Percentiles rank a stretch among this genome's conserved stretches.
Evolutionary conservation across 2,113 vertebrate genomes (phyloP).

Genomic region (Malaclemys terrapin): DNA sequence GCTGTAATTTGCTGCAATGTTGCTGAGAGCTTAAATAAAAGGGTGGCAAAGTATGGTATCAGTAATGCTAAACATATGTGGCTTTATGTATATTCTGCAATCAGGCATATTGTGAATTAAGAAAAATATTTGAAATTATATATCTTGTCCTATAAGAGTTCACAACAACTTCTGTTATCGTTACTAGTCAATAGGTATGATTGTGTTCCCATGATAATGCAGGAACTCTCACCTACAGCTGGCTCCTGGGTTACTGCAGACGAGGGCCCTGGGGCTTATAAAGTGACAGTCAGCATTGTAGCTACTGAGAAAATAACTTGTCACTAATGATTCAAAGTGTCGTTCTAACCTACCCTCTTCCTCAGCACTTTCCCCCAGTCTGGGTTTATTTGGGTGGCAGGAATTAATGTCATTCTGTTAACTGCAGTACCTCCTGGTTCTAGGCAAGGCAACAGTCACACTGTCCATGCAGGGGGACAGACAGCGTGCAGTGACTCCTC

Average conservation of each 20-base stretch:
- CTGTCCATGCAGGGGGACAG: neutral
- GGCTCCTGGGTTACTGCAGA: neutral
- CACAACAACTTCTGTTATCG: neutral
- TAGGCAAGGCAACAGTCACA: neutral
- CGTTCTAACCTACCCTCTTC: conserved; percentile 12
- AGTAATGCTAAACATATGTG: neutral
- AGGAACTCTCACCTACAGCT: neutral
- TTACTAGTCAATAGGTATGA: neutral
- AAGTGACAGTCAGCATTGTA: neutral
- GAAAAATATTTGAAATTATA: neutral
- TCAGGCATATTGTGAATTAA: neutral
- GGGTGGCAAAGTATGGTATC: neutral
- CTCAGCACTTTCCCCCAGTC: neutral
- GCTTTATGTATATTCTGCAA: neutral
- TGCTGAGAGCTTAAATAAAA: conserved; percentile 11
- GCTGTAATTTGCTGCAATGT: conserved; percentile 13
- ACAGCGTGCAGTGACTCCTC: neutral
- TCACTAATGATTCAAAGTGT: neutral
- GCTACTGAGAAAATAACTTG: conserved; percentile 1
- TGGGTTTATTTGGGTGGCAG: neutral
- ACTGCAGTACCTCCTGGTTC: neutral
- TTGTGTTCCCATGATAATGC: neutral
- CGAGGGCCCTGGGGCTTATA: no score
- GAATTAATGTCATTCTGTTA: neutral
- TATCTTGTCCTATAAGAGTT: conserved; percentile 40